Base-by-base conservation (phyloP, 2,797 vertebrate species). In the Gallinago nigripennis region DNA sequence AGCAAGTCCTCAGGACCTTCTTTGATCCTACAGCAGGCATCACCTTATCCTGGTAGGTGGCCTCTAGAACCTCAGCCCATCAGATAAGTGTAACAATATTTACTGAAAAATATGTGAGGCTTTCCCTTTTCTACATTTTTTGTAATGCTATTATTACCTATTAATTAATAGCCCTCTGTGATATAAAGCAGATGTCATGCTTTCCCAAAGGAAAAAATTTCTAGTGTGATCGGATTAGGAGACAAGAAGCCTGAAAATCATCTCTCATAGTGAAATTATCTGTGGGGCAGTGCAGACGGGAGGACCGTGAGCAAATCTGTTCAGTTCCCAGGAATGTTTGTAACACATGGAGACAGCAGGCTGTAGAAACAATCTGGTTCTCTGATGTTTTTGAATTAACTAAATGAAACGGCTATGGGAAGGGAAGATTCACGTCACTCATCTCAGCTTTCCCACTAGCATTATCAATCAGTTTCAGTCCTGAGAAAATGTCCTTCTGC, bases 401-500 rank as follows among this genome's bases (percentile, higher is more conserved):
- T 37, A 81, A 84, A 94, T 54, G 33, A 91, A 86, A 92, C 21
- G 39, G 31, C n/a, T 86, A 78, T 0, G 1, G 30, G 56, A 79
- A 88, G 33, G 51, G 61, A 93, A 88, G 51, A 83, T 25, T n/a
- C 46, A 79, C 33, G 66, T 86, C 48, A 48, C 43, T 57, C 54
- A 79, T 78, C 73, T 68, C 66, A 90, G 85, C 4, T 4, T 81
- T 94, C 60, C 65, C n/a, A 76, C 69, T 57, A 90, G 72, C 65
- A 77, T 61, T 90, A 88, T 80, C 45, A 83, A 75, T 79, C 73
- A 76, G 56, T 86, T 94, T 94, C 65, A 92, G 87, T 33, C 68
- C 90, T 90, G 94, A 54, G 82, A 94, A 94, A 93, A 90, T 17
- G 31, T 86, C 53, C 86, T 90, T 78, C 82, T 96, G 73, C 54